Evolutionary conservation across 2,888 invertebrate species (phyloP).

Genomic region (Oxytorus armatus): DNA sequence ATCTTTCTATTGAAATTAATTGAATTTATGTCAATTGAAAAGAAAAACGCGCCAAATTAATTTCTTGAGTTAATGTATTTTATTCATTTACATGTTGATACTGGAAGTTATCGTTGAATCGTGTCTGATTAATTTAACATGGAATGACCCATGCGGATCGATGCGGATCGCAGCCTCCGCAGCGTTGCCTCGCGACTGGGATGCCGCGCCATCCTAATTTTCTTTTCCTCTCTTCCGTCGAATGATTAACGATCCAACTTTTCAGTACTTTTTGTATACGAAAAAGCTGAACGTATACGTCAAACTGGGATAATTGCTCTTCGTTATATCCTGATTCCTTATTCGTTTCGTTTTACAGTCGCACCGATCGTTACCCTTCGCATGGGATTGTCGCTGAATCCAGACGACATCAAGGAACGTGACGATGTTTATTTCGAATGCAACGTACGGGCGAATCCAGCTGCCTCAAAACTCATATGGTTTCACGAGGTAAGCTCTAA

Average conservation of each 20-base stretch:
- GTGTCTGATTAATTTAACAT: not conserved
- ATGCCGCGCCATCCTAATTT: not conserved
- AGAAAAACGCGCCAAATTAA: no score
- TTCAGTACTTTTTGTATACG: conserved; percentile 31
- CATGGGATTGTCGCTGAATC: conserved; percentile 93
- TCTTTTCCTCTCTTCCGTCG: conserved; percentile 10
- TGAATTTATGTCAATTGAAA: no score
- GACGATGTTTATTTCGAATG: conserved; percentile 96
- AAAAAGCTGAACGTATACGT: conserved; percentile 18
- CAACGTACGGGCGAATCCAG: conserved; percentile 93
- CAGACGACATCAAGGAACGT: conserved; percentile 94
- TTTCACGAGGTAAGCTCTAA: conserved; percentile 91
- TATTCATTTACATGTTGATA: no score
- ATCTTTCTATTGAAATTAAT: no score
- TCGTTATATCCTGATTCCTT: conserved; percentile 38
- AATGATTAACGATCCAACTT: conserved; percentile 59
- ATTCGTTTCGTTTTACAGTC: conserved; percentile 86
- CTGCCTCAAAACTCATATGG: conserved; percentile 93
- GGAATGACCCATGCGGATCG: conserved; percentile 1
- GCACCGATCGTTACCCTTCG: conserved; percentile 92
- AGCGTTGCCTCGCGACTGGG: not conserved
- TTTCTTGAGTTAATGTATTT: no score
- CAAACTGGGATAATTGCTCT: conserved; percentile 47
- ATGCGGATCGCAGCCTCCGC: not conserved
- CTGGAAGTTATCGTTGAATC: not conserved